These are phyloP conservation scores for Siniperca undulata DNA, from an alignment of 2,797 vertebrate genomes.

Conservation along the genomic window DNA sequence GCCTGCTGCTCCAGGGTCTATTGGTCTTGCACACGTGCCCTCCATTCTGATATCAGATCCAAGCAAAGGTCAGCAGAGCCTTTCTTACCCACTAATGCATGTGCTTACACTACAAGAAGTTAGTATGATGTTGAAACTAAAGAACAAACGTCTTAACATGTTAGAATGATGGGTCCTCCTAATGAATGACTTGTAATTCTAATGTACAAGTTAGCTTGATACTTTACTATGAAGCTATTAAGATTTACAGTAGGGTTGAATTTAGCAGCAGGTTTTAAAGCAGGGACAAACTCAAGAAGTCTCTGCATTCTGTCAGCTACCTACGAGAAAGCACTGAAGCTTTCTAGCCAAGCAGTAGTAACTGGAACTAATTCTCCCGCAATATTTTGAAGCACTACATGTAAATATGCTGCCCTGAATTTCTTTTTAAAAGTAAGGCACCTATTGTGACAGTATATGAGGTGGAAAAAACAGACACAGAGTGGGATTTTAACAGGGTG, in stretches of 20 bases:
- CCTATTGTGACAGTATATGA: background rate
- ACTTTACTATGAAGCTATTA: background rate
- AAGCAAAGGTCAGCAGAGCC: conserved; percentile 69
- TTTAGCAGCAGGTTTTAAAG: background rate
- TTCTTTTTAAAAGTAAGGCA: background rate
- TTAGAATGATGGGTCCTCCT: background rate
- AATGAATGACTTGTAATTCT: background rate
- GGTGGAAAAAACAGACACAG: background rate
- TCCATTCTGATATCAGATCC: conserved; percentile 63
- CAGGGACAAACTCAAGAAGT: background rate
- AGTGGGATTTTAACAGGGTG: conserved; percentile 26
- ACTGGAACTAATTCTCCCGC: background rate
- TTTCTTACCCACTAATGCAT: conserved; percentile 39
- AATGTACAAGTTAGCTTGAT: background rate
- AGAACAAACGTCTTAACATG: conserved; percentile 7
- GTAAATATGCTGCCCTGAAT: background rate
- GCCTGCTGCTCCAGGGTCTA: conserved; percentile 34
- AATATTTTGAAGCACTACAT: background rate
- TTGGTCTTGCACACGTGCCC: conserved; percentile 57
- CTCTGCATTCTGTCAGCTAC: background rate
- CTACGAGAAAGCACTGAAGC: background rate
- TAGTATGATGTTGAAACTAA: conserved; percentile 15
- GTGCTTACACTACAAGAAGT: conserved; percentile 39
- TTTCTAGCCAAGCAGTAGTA: background rate
- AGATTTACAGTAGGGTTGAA: background rate